These are phyloP conservation scores for Polydrusus cervinus DNA, from an alignment of 2,888 invertebrate genomes.

Conservation along the genomic window DNA sequence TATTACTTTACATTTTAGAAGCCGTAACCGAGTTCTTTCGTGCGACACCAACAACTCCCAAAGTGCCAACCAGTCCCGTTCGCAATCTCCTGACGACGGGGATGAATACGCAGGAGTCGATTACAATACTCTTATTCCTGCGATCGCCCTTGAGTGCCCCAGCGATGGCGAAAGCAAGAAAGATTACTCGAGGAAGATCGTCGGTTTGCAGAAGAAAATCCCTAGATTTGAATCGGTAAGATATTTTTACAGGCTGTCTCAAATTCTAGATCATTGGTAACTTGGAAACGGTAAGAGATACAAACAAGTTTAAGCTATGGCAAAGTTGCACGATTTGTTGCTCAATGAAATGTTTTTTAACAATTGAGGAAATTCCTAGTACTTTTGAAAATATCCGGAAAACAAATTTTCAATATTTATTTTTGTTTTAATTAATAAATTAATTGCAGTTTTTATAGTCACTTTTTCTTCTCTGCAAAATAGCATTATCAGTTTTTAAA, in stretches of 20 bases:
- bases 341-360: no score
- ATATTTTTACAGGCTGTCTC: not conserved
- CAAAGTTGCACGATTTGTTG: no score
- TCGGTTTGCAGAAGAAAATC: conserved; percentile 51
- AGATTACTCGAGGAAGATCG: conserved; percentile 30
- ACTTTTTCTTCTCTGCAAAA: no score
- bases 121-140: conserved; percentile 69
- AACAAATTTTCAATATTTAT: no score
- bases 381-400: no score
- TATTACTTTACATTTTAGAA: conserved; percentile 53
- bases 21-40: conserved; percentile 63
- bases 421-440: no score
- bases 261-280: no score
- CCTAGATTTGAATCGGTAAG: conserved; percentile 57
- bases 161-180: conserved; percentile 65
- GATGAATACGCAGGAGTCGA: conserved; percentile 65
- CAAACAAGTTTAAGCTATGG: no score
- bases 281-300: no score
- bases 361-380: no score
- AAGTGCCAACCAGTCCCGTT: conserved; percentile 63
- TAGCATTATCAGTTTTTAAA: no score
- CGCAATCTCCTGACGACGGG: conserved; percentile 67
- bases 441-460: no score
- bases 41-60: conserved; percentile 59
- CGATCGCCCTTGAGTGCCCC: conserved; percentile 65